Conservation (phyloP, 30 jellyfish, hydroid and myxozoan species). For the Rhopilema esculentum region DNA sequence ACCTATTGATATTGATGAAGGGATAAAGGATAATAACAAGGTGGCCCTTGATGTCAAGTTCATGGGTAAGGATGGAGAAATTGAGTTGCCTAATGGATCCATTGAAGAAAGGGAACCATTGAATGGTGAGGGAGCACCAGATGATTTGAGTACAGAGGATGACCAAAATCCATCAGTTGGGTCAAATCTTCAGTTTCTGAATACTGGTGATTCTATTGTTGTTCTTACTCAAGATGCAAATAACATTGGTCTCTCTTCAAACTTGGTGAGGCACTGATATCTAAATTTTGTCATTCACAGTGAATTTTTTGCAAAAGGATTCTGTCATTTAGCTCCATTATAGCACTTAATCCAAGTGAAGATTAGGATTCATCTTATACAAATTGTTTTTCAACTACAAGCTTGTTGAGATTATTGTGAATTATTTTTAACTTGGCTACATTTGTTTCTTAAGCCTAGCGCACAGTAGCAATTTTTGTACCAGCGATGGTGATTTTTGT, state of each 20-base stretch:
- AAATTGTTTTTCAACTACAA: too few relatives aligned
- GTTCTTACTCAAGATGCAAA: conserved; percentile 61
- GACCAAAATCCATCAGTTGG: conserved; percentile 16
- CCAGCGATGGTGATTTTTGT: too few relatives aligned
- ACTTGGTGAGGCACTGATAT: conserved; percentile 27
- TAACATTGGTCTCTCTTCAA: conserved; percentile 28
- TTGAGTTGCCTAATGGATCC: neutral
- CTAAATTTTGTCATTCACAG: neutral
- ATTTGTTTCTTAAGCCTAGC: too few relatives aligned
- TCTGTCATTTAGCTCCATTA: too few relatives aligned
- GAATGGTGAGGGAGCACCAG: neutral
- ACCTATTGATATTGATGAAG: neutral
- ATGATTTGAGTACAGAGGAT: neutral
- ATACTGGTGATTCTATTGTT: conserved; percentile 53
- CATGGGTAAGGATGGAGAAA: neutral
- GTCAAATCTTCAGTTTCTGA: conserved; percentile 53
- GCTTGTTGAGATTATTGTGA: too few relatives aligned
- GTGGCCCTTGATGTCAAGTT: conserved; percentile 1
- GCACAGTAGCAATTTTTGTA: too few relatives aligned
- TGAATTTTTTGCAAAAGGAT: too few relatives aligned
- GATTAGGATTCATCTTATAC: too few relatives aligned
- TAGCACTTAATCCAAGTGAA: too few relatives aligned
- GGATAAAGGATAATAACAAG: neutral
- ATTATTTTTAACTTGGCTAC: too few relatives aligned
- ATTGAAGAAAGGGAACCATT: neutral